Evolutionary conservation across 2,113 vertebrate genomes (phyloP).

Genomic region (Ursus arctos): DNA sequence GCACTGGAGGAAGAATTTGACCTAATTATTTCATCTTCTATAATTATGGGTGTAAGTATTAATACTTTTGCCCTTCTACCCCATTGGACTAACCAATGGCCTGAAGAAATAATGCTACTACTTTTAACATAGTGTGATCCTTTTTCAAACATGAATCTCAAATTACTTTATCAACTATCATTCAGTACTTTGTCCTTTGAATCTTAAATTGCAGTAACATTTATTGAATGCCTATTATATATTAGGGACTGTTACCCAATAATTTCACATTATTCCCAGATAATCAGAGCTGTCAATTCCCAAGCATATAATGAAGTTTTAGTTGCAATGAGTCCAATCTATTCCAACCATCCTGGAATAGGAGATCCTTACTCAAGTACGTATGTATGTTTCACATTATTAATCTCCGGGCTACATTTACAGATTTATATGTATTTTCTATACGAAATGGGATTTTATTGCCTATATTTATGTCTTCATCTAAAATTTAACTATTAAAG

Average conservation of each 20-base stretch:
- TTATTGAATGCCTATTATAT: constrained; percentile 12
- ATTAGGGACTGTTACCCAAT: neutral
- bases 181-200: neutral
- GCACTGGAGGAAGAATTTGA: constrained; percentile 1
- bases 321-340: neutral
- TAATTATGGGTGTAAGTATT: neutral
- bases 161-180: constrained; percentile 15
- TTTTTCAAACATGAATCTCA: neutral
- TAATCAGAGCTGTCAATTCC: neutral
- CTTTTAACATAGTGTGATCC: neutral
- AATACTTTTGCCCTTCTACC: neutral
- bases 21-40: constrained; percentile 25
- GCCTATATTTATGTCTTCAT: neutral
- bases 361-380: neutral
- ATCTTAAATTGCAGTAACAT: neutral
- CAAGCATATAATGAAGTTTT: neutral
- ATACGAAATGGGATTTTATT: neutral
- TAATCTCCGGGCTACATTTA: neutral
- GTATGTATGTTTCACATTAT: neutral
- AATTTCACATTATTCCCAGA: neutral
- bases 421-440: neutral
- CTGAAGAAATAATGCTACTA: neutral
- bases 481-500: constrained; percentile 34
- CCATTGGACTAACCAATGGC: neutral
- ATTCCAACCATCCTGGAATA: neutral